These are phyloP conservation scores for Knipowitschia caucasica DNA, from an alignment of 2,797 vertebrate species.

Conservation along the genomic window DNA sequence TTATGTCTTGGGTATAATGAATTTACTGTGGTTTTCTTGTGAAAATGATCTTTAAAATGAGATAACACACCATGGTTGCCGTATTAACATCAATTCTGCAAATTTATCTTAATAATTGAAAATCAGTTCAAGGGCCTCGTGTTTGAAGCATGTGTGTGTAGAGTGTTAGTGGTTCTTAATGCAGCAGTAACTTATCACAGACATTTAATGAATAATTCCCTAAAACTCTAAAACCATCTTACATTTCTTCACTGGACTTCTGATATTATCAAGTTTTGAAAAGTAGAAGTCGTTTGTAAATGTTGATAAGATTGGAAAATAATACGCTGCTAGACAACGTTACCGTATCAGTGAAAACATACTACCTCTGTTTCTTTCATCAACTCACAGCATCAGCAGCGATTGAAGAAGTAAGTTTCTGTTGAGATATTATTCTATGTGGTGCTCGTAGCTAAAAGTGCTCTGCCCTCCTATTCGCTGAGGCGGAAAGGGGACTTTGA, in stretches of 20 bases:
- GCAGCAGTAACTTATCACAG: constrained; percentile 44
- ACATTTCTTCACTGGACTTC: constrained; percentile 69
- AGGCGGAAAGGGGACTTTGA: constrained; percentile 38
- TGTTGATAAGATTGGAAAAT: constrained; percentile 62
- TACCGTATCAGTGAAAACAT: constrained; percentile 51
- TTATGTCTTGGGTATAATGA: too few species aligned
- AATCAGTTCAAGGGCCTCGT: too few species aligned
- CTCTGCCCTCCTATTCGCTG: constrained; percentile 23
- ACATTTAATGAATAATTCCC: constrained; percentile 67
- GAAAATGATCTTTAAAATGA: too few species aligned
- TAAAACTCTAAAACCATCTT: constrained; percentile 71
- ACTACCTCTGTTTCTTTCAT: constrained; percentile 57
- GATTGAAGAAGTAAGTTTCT: constrained; percentile 40
- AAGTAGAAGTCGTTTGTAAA: constrained; percentile 71
- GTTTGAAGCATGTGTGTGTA: too few species aligned
- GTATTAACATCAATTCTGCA: too few species aligned
- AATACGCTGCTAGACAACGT: constrained; percentile 51
- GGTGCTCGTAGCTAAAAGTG: constrained; percentile 33
- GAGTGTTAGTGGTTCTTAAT: too few species aligned
- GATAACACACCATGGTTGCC: too few species aligned
- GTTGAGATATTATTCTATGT: constrained; percentile 50
- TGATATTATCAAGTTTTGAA: constrained; percentile 74
- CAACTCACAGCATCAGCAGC: constrained; percentile 33
- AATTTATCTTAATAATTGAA: too few species aligned
- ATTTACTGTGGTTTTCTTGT: too few species aligned